phyloP scores from a whole-genome alignment of 1,140 invertebrate genomes.

The Ceratosolen solmsi region DNA sequence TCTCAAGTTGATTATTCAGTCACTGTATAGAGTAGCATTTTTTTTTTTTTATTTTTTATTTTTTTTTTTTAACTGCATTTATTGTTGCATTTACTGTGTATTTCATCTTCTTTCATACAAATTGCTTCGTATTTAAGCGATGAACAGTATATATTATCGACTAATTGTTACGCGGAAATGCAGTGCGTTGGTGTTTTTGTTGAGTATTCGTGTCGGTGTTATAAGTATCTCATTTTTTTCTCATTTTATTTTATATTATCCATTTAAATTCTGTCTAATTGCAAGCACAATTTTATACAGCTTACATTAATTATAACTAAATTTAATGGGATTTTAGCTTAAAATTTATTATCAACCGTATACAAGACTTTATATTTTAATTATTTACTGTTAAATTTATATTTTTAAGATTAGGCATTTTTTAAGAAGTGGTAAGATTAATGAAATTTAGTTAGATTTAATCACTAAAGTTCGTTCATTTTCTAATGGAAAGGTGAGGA shows the following conservation, averaged over 20 bases:
- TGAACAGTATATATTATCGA: background rate
- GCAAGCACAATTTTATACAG: background rate
- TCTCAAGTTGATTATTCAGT: background rate
- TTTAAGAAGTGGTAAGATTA: no score
- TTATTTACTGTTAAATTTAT: no score
- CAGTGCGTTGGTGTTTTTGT: background rate
- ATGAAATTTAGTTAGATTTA: no score
- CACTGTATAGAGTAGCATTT: background rate
- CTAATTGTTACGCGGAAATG: background rate
- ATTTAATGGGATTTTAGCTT: background rate
- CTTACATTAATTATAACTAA: background rate
- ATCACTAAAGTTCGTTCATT: no score
- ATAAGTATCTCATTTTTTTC: background rate
- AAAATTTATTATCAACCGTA: background rate
- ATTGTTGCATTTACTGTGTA: background rate
- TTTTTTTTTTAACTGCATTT: background rate
- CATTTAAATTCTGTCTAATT: background rate
- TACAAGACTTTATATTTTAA: no score
- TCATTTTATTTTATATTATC: no score
- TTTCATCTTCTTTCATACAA: background rate
- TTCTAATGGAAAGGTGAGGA: no score
- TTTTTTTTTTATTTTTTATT: background rate
- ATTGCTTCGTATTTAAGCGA: background rate
- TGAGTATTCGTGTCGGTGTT: background rate
- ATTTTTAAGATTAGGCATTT: no score